Base-by-base conservation (phyloP, 2,888 invertebrate genomes). In the Agrochola lychnidis region DNA sequence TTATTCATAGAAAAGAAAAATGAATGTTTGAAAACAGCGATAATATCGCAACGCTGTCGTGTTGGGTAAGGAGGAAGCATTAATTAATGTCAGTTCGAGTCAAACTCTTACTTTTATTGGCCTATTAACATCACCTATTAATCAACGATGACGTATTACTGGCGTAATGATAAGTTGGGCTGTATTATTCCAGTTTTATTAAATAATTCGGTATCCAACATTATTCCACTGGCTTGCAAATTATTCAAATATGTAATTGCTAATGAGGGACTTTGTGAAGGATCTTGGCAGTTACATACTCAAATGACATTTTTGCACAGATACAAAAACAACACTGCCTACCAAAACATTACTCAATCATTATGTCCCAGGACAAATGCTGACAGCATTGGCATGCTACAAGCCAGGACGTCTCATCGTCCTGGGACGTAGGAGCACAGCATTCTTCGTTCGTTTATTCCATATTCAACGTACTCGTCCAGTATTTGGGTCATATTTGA, bases 401-500 rank as follows among this genome's bases (percentile, higher is more conserved):
- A 40, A 12, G 30, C 48, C 36, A 51, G 40, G 40, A 56, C 56
- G 16, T 56, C 68, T 19, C 63, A 2, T 40, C 64, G 81, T 72
- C 66, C 66, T 57, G 84, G 83, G 84, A 84, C 73, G 30, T 68
- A n/a, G 30, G 2, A 30, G 30, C 30, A 61, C 76, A 57, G 45
- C 70, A 70, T 71, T 72, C 77, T 71, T 36, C 56, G 59, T 51
- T 83, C 77, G 77, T 79, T 78, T 87, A 88, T 89, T 87, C 85
- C 81, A 77, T 79, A 87, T 85, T 86, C 82, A 78, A 73, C 73
- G 76, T 64, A 79, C 22, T 48, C 74, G 87, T 84, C 85, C 85
- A 82, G 83, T 88, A 92, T 92, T 91, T 90, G 87, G 91, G 92
- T 91, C 92, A 92, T 89, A 91, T 91, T 90, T 90, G 90, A 83